Evolutionary conservation across 2,888 invertebrate species (phyloP), one percentile per base, ranked within the genome.

Genomic region (Tuta absoluta): DNA sequence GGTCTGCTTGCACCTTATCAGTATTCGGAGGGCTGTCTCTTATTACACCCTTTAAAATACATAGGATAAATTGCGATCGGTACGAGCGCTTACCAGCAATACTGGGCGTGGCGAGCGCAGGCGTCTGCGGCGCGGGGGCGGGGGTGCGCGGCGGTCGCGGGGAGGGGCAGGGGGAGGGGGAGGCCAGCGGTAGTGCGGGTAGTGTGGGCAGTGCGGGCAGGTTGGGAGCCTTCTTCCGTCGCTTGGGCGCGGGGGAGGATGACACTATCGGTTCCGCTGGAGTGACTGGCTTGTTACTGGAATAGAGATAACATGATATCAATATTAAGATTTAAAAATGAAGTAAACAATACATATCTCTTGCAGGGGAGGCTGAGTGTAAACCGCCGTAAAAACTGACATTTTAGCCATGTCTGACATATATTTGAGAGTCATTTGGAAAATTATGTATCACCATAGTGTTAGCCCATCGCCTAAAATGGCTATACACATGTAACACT

Each of bases 171-270:
- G 48, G 71, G 67, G 63, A 62, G 67, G 58, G 37, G 72, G 63
- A 66, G 72, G 60, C 68, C 63, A 48, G 66, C 41, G 51, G 71
- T 67, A 58, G 57, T 69, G 61, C 63, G 23, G 68, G 66, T n/a
- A 71, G 70, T 8, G 69, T 65, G 24, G 70, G 68, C n/a, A 71
- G 70, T 10, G 69, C 65, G 23, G 70, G 68, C 14, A 63, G 2
- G n/a, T 37, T 56, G 10, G 75, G 67, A 2, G 68, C 69, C 71
- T 82, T 84, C 80, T 82, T 85, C 75, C 78, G 85, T 37, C 85
- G 84, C 60, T 86, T 87, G 33, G 78, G 78, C 0, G 84, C 79
- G 0, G 89, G 85, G 0, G 88, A 85, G 0, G 77, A n/a, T 1
- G 48, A 45, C 8, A 81, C 79, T 2, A 73, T 41, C 0, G 69